A percentile compares a stretch with the other conserved stretches of the same genome.
phyloP scores from a whole-genome alignment of 2,113 vertebrate genomes.

The Marmota flaviventris region DNA sequence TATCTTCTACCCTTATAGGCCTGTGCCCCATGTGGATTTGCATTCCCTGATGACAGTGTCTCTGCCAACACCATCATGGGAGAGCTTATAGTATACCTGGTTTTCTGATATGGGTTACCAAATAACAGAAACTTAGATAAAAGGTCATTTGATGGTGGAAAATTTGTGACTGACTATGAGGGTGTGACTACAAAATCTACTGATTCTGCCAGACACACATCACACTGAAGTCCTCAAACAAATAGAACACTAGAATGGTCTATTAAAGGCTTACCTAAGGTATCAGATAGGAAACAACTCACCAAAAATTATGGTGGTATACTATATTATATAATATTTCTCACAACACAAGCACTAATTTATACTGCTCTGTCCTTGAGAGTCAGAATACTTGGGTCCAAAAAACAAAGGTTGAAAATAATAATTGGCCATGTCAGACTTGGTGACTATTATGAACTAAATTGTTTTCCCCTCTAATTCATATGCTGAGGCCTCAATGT shows the following conservation, averaged over 20 bases:
- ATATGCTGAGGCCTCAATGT: neutral
- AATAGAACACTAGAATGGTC: neutral
- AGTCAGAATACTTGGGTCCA: neutral
- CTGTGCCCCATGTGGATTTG: neutral
- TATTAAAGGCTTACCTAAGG: neutral
- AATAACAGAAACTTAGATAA: neutral
- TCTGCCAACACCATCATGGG: neutral
- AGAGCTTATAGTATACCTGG: neutral
- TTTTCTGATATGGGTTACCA: neutral
- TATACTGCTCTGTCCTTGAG: neutral
- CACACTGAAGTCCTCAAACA: neutral
- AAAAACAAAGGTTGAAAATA: neutral
- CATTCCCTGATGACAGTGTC: neutral
- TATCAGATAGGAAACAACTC: neutral
- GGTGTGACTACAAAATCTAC: neutral
- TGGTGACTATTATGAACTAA: neutral
- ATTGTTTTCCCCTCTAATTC: accelerated
- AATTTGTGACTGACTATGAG: neutral
- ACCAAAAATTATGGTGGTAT: neutral
- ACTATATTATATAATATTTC: neutral
- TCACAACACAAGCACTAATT: neutral
- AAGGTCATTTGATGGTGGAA: neutral
- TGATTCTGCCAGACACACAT: neutral
- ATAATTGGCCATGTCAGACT: neutral
- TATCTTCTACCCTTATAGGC: neutral